Base-by-base conservation (phyloP, 1,140 invertebrate genomes). In the Hestina assimilis region DNA sequence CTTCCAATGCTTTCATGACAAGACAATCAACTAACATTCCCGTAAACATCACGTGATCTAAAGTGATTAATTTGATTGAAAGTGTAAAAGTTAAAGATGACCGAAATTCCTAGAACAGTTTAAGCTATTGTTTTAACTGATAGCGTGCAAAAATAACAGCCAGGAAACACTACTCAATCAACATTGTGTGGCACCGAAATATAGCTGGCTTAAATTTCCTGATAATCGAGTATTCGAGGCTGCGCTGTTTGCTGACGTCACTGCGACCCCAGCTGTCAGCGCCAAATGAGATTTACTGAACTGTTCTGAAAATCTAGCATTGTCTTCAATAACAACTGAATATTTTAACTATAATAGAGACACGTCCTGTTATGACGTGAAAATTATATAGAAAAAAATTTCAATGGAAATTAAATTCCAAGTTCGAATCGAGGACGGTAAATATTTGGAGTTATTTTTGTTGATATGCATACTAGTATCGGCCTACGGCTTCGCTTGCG, bases 161-260 rank as follows among this genome's bases (percentile, higher is more conserved):
- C 51, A 54, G 51, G 51, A 54, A 54, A 54, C 41, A 43, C 51
- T 43, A 41, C 51, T 54, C 51, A 54, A 54, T 54, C 51, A 54
- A 45, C 51, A 54, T 31, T 41, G 48, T 41, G 48, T 54, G 41
- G 51, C 51, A 40, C 47, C 47, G 47, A 54, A 45, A 35, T 23
- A 33, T 47, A 20, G 45, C 45, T 28, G 28, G 41, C 26, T 33
- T 42, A 40, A 41, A 35, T 54, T 47, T 33, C 41, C 51, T 54
- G 26, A 54, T 54, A 24, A 45, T 54, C 28, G 24, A 15, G 40
- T 43, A 33, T 43, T 33, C 45, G 26, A 47, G 45, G 20, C 41
- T 24, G 21, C 28, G 19, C 19, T 21, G 28, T 47, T 33, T 43
- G 51, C 51, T 54, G 51, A 54, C 51, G 51, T 54, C 51, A 54